A percentile compares a stretch with the other conserved stretches of the same genome.
These are phyloP conservation scores for Oxyura jamaicensis DNA, from an alignment of 2,113 vertebrate genomes.

Conservation along the genomic window DNA sequence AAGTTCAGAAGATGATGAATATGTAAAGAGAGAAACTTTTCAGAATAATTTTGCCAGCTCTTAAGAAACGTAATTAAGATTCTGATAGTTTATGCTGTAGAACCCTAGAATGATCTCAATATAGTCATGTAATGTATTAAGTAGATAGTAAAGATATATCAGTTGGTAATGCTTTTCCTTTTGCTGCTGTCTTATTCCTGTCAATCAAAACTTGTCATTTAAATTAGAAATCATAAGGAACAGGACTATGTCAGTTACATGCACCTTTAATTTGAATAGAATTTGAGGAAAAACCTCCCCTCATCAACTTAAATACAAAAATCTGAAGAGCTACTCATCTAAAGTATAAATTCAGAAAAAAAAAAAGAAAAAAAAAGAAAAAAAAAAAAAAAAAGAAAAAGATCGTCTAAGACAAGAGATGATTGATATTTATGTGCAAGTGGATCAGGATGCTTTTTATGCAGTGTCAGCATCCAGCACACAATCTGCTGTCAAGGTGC, in stretches of 20 bases:
- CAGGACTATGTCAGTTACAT: background rate
- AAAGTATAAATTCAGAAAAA: background rate
- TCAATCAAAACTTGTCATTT: background rate
- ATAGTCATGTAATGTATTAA: background rate
- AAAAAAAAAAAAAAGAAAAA: no score
- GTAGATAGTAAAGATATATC: background rate
- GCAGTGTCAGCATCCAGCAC: background rate
- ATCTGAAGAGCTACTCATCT: background rate
- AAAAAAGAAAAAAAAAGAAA: background rate
- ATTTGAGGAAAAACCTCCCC: background rate
- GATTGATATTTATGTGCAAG: background rate
- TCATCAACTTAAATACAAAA: background rate
- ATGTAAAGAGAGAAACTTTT: background rate
- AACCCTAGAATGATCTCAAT: background rate
- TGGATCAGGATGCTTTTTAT: background rate
- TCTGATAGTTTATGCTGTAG: background rate
- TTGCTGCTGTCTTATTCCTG: background rate
- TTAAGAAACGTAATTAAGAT: conserved; percentile 25
- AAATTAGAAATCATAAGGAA: background rate
- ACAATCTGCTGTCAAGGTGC: background rate
- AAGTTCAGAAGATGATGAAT: background rate
- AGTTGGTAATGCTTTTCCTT: background rate
- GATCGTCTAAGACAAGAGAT: background rate
- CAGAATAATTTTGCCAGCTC: background rate
- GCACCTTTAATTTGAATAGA: background rate